phyloP scores from a whole-genome alignment of 2,797 vertebrate species.

The Diplodus sargus region DNA sequence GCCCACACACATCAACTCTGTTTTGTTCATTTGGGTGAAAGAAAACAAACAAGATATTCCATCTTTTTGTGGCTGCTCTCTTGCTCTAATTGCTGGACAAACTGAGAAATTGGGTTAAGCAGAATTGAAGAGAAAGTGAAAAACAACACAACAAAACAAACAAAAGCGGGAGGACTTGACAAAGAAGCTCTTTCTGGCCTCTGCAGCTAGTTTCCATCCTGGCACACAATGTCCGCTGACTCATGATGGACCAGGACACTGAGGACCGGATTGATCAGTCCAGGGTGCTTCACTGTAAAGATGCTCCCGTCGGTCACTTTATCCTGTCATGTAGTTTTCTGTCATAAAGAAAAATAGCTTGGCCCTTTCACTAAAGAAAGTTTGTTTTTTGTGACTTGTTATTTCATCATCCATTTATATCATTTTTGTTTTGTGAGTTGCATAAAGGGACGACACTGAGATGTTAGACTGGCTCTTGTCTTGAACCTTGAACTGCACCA shows the following conservation, averaged over 20 bases:
- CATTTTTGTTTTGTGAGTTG: too few species aligned
- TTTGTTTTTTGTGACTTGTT: too few species aligned
- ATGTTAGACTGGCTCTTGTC: too few species aligned
- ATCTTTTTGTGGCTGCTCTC: slow-evolving; percentile 2
- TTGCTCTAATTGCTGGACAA: slow-evolving; percentile 53
- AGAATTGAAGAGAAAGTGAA: slow-evolving; percentile 13
- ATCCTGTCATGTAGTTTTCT: neutral
- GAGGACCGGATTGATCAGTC: slow-evolving; percentile 21
- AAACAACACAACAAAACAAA: slow-evolving; percentile 37
- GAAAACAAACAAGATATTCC: slow-evolving; percentile 37
- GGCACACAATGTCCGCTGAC: neutral
- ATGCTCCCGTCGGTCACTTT: neutral
- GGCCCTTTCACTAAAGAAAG: too few species aligned
- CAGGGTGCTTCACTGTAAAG: neutral
- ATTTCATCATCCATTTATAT: too few species aligned
- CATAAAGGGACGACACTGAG: too few species aligned
- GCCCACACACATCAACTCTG: neutral
- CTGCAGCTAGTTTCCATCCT: neutral
- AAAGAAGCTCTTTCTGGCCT: slow-evolving; percentile 38
- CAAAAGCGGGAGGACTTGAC: slow-evolving; percentile 39
- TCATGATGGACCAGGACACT: slow-evolving; percentile 2
- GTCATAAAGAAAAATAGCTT: neutral
- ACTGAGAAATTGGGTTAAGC: slow-evolving; percentile 39
- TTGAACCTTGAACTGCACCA: too few species aligned
- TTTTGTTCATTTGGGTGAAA: slow-evolving; percentile 12